A percentile compares a stretch with the other conserved stretches of the same genome.
Conservation (phyloP, 2,797 vertebrate species). For the Sebastes umbrosus region DNA sequence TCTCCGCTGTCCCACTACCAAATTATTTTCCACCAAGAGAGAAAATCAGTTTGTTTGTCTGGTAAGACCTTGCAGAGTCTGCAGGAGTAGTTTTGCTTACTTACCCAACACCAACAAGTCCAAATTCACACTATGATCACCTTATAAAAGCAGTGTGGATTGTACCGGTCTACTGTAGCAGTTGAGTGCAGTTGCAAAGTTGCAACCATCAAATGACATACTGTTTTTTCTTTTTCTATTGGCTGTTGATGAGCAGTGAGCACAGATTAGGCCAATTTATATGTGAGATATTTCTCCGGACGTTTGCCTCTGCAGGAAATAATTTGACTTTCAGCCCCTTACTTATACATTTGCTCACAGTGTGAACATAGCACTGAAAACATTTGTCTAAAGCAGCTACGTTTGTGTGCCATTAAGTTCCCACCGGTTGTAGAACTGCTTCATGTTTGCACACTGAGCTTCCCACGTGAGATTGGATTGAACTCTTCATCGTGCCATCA, state of each 20-base stretch:
- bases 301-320: neutral
- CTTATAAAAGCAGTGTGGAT: neutral
- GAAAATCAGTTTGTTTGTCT: neutral
- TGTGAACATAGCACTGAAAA: neutral
- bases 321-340: neutral
- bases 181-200: neutral
- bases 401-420: neutral
- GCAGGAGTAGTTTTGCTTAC: neutral
- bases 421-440: neutral
- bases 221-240: neutral
- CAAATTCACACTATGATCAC: neutral
- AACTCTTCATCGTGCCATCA: neutral
- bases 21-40: neutral
- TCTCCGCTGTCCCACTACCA: neutral
- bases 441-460: slow-evolving; percentile 2
- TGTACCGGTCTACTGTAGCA: neutral
- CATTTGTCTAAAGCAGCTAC: neutral
- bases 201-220: neutral
- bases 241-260: neutral
- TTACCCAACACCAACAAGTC: no score
- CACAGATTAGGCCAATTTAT: neutral
- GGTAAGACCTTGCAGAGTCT: neutral
- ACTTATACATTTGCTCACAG: no score
- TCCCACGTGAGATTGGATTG: neutral
- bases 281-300: neutral